These are phyloP conservation scores for Drymodes brunneopygia DNA, from an alignment of 2,113 vertebrate genomes.

Conservation along the genomic window DNA sequence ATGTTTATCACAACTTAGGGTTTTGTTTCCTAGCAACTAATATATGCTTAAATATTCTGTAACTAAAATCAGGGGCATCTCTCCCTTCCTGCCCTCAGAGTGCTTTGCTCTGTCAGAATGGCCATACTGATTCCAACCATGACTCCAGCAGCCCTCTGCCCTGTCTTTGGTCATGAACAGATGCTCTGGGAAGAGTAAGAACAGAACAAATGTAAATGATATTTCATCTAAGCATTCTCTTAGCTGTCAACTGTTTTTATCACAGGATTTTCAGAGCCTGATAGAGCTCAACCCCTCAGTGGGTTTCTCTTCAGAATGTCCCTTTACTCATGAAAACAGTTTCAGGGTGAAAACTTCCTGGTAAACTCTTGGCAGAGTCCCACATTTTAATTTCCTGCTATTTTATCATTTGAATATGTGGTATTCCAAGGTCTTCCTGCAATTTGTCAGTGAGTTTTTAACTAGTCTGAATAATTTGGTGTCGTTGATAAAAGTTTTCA, in stretches of 20 bases:
- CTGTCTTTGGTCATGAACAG: background rate
- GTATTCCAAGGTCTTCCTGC: background rate
- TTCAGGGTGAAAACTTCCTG: background rate
- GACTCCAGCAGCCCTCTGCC: background rate
- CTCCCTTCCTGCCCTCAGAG: background rate
- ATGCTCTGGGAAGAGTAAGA: background rate
- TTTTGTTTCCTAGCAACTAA: background rate
- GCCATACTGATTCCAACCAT: fast-evolving
- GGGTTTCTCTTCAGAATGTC: background rate
- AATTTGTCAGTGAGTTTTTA: background rate
- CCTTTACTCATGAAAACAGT: background rate
- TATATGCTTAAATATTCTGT: background rate
- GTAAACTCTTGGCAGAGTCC: background rate
- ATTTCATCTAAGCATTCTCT: background rate
- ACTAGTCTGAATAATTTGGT: background rate
- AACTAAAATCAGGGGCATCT: background rate
- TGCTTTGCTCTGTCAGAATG: background rate
- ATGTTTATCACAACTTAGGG: background rate
- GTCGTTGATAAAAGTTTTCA: background rate
- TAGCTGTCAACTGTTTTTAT: background rate
- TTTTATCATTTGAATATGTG: background rate
- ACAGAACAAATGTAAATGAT: background rate
- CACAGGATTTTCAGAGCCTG: background rate
- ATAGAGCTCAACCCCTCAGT: background rate
- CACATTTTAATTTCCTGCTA: background rate